Conservation (phyloP, 2,113 vertebrate species). For the Peromyscus maniculatus region DNA sequence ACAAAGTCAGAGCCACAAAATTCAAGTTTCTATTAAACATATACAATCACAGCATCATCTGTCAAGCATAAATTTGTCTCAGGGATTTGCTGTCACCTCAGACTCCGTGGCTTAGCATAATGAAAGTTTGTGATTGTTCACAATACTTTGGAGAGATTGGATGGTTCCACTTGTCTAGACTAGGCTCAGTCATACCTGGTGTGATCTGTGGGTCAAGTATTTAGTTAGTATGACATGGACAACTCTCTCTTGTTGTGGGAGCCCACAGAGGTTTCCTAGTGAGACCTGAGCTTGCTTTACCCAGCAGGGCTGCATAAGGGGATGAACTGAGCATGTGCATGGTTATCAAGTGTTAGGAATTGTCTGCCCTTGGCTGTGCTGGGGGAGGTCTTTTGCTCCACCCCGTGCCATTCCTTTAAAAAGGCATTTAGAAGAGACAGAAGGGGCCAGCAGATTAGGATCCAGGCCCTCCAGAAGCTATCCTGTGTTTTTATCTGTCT, state of each 20-base stretch:
- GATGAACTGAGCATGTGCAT: too few species aligned
- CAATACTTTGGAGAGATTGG: not conserved
- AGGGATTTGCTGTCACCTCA: not conserved
- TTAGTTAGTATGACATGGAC: not conserved
- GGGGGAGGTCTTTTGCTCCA: too few species aligned
- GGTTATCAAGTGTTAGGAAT: too few species aligned
- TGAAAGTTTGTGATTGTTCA: not conserved
- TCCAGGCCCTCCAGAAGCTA: too few species aligned
- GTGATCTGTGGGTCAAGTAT: not conserved
- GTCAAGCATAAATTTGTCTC: not conserved
- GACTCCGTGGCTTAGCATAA: not conserved
- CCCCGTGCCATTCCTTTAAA: too few species aligned
- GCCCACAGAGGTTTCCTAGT: too few species aligned
- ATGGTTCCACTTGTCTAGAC: not conserved
- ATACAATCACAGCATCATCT: not conserved
- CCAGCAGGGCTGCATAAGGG: too few species aligned
- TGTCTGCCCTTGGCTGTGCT: too few species aligned
- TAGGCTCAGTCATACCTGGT: not conserved
- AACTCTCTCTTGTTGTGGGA: not conserved
- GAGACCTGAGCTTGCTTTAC: too few species aligned
- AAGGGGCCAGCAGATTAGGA: too few species aligned
- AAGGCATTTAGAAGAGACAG: too few species aligned
- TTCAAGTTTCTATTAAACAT: conserved; percentile 15
- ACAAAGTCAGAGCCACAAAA: not conserved
- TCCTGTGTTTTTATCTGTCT: too few species aligned